Conservation (phyloP, 2,888 invertebrate genomes). For the Allolobophora icterica region DNA sequence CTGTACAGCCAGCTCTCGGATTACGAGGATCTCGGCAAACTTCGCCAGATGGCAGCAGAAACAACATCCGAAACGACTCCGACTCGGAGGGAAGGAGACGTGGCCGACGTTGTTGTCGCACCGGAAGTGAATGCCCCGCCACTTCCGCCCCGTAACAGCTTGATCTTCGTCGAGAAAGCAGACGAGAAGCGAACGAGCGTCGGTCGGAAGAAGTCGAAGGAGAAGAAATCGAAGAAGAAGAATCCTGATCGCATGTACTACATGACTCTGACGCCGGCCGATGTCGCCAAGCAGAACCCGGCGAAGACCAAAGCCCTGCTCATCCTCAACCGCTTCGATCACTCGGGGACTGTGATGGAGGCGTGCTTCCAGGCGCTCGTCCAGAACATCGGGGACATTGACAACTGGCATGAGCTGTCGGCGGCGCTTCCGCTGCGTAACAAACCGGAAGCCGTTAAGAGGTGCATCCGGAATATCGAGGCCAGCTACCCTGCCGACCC, state of each 20-base stretch:
- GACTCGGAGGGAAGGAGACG: no score
- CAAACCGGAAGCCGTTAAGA: conserved; percentile 33
- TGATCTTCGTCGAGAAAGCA: not conserved
- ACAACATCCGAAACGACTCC: not conserved
- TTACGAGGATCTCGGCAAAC: not conserved
- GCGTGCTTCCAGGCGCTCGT: conserved; percentile 39
- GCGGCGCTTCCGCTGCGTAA: conserved; percentile 42
- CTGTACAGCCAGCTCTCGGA: not conserved
- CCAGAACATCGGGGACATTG: conserved; percentile 25
- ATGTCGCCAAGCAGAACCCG: not conserved
- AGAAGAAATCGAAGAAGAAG: not conserved
- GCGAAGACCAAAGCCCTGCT: conserved; percentile 24
- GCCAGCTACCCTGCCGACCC: conserved; percentile 38
- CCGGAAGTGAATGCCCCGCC: conserved; percentile 29
- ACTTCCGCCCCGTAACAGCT: conserved; percentile 26
- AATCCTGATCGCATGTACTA: not conserved
- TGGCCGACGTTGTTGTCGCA: not conserved
- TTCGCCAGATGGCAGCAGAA: not conserved
- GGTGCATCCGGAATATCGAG: conserved; percentile 39
- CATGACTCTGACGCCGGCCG: not conserved
- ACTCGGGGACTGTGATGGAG: conserved; percentile 35
- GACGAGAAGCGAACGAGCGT: not conserved
- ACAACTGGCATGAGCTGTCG: conserved; percentile 49
- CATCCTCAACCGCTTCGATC: conserved; percentile 37
- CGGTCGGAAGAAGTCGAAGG: not conserved